Evolutionary conservation across 2,888 invertebrate genomes (phyloP), one percentile per base, ranked within the genome.

Genomic region (Lasioglossum malachurum): DNA sequence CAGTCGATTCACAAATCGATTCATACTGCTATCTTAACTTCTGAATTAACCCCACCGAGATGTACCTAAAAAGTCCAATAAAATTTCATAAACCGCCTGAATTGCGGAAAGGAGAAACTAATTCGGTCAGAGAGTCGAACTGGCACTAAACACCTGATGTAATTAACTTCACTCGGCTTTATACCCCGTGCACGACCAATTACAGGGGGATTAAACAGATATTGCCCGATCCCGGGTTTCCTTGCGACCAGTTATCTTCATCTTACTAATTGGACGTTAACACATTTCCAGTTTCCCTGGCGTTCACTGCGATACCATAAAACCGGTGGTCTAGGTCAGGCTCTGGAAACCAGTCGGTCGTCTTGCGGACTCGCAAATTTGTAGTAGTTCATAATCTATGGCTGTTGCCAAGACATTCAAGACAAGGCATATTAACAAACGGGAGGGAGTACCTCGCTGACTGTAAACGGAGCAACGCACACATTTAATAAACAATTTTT

Each of bases 261-360:
- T 35, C 69, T 31, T 38, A 4, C 41, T 69, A 69, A 69, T 69
- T 69, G 38, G n/a, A 41, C 67, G 35, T 67, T 67, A 67, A 67
- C 35, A 35, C 69, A n/a, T 69, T 69, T 69, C 69, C 69, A 69
- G 69, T 69, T 69, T 23, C 69, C 12, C 10, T 12, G 38, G 8
- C 16, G 31, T 67, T 31, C 31, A 19, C 35, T 14, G 12, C 69
- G 69, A 38, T 38, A 10, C 41, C 41, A 38, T 38, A n/a, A 69
- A 69, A 69, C 41, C 69, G n/a, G 69, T 38, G 69, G 69, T 41
- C 38, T 38, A 69, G 69, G 69, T 69, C 69, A 23, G 38, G 23
- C 23, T 23, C 23, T 12, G 38, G 12, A 38, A 69, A 69, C 69
- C 69, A 38, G 38, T 19, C 38, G 38, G 38, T 69, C 41, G n/a